These are phyloP conservation scores for Cheilosia vernalis DNA, from an alignment of 2,888 invertebrate species.

Conservation along the genomic window DNA sequence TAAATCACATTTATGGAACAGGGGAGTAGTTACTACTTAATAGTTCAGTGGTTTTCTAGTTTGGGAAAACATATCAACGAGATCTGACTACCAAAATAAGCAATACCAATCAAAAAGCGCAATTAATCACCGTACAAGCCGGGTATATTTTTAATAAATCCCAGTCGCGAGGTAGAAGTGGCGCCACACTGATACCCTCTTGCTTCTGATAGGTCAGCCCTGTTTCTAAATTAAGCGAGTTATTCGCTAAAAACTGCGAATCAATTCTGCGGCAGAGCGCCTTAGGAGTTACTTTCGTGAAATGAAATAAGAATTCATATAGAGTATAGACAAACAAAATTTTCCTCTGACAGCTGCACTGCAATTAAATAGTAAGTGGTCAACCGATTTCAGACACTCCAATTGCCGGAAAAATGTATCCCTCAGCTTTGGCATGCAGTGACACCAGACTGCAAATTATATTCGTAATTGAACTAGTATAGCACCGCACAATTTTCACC, in stretches of 20 bases:
- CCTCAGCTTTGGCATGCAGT: conserved; percentile 1
- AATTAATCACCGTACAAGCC: no score
- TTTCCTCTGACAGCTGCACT: not conserved
- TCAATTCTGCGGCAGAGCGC: not conserved
- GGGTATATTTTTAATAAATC: not conserved
- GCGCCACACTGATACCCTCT: not conserved
- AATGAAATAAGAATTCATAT: no score
- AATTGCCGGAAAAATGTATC: conserved; percentile 1
- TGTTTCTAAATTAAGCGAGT: not conserved
- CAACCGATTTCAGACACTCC: not conserved
- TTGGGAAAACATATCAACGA: no score
- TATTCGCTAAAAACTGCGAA: not conserved
- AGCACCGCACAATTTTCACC: not conserved
- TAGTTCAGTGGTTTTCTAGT: no score
- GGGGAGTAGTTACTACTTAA: no score
- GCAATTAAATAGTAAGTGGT: conserved; percentile 1
- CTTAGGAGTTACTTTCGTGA: no score
- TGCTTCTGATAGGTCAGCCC: not conserved
- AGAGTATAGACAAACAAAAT: no score
- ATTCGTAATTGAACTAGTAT: not conserved
- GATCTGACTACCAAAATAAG: no score
- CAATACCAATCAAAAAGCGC: no score
- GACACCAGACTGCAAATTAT: conserved; percentile 3
- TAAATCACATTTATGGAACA: no score
- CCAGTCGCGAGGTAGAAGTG: not conserved